Evolutionary conservation across 2,888 invertebrate genomes (phyloP).

Genomic region (Phymatocera aterrima): DNA sequence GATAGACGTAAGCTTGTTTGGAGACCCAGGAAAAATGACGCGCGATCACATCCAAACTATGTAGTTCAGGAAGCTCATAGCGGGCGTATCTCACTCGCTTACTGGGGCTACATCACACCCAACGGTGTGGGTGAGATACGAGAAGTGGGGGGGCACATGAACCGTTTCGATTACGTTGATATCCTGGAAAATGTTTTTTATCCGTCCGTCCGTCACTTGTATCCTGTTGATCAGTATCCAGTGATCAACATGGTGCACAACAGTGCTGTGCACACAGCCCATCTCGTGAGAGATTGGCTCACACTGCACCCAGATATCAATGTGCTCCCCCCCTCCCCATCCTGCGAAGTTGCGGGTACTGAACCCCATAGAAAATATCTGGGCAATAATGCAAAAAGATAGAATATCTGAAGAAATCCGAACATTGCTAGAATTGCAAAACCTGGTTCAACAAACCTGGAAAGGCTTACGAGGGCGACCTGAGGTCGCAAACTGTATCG

Average conservation of each 20-base stretch:
- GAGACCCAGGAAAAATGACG: not conserved
- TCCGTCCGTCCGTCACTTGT: not conserved
- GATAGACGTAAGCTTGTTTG: too few relatives aligned
- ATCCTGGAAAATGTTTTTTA: not conserved
- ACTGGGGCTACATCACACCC: not conserved
- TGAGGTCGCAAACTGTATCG: not conserved
- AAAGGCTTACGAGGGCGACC: not conserved
- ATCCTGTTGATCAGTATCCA: too few relatives aligned
- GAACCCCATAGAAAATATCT: constrained; percentile 8
- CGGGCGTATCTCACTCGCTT: not conserved
- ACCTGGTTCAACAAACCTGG: constrained; percentile 14
- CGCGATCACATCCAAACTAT: not conserved
- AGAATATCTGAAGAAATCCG: not conserved
- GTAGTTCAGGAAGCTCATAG: not conserved
- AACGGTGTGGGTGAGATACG: not conserved
- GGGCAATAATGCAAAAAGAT: not conserved
- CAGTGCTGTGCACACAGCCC: constrained; percentile 5
- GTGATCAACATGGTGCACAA: not conserved
- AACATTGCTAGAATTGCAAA: not conserved
- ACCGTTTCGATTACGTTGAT: not conserved
- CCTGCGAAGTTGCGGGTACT: constrained; percentile 10
- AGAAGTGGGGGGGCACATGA: constrained; percentile 3
- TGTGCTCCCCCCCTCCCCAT: not conserved
- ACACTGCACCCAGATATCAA: constrained; percentile 8
- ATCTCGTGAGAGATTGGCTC: not conserved